phyloP scores from a whole-genome alignment of 2,797 vertebrate genomes.

The Valencia hispanica region DNA sequence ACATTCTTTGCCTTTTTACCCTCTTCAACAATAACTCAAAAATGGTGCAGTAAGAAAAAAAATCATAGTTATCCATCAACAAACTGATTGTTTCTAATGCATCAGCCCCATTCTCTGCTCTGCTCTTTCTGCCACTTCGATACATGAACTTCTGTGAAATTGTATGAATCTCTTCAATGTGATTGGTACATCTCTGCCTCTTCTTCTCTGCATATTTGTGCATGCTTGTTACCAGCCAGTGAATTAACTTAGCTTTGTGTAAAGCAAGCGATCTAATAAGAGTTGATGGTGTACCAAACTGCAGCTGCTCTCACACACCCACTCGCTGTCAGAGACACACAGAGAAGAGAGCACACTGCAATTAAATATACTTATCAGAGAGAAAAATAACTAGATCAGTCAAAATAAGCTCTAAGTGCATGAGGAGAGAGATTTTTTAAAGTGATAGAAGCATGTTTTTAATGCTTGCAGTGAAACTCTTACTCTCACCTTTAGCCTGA shows the following conservation, averaged over 20 bases:
- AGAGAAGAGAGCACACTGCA: constrained; percentile 50
- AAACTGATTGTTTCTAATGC: not conserved
- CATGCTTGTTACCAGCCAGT: constrained; percentile 14
- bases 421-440: constrained; percentile 5
- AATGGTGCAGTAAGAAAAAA: not conserved
- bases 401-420: constrained; percentile 15
- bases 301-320: constrained; percentile 74
- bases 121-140: not conserved
- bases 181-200: not conserved
- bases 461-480: not conserved
- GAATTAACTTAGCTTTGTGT: constrained; percentile 40
- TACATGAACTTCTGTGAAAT: constrained; percentile 2
- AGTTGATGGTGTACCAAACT: constrained; percentile 67
- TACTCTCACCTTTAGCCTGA: not conserved
- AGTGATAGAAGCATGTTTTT: not conserved
- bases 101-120: not conserved
- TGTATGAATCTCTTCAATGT: not conserved
- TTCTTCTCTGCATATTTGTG: not conserved
- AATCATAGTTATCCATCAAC: not conserved
- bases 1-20: not conserved
- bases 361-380: constrained; percentile 68
- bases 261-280: constrained; percentile 68
- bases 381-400: constrained; percentile 7
- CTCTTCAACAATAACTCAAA: not conserved
- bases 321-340: constrained; percentile 64